Base-by-base conservation (phyloP, 2,113 vertebrate species). In the Phaethornis superciliosus region DNA sequence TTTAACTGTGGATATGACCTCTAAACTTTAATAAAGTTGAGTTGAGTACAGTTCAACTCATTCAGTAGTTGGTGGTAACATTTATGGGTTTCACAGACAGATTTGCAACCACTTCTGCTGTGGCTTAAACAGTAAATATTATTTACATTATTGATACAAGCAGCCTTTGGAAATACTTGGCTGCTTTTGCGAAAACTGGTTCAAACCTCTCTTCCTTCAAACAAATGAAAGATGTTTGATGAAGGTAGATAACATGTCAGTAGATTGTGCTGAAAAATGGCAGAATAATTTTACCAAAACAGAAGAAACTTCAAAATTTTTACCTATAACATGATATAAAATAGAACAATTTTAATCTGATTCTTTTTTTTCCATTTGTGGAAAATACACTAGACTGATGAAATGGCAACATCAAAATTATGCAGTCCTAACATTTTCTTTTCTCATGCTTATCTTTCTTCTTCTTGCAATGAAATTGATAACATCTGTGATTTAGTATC, bases 401-500 rank as follows among this genome's bases (percentile, higher is more conserved):
- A 91, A 96, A 87, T 30, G 40, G 26, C 18, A 76, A 60, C 49
- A 76, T 75, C 44, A 85, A 92, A 79, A 84, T 89, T 35, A 75
- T 92, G 44, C 23, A 59, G 32, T 32, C 47, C 77, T 78, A 81
- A 47, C 17, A 26, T 64, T 4, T 33, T 42, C 26, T 80, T 93
- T 91, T 72, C 63, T 96, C 27, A 76, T 76, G 19, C 15, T 47
- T 79, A n/a, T 87, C 16, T 89, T 95, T 77, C 51, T 74, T 59
- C 71, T 83, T 59, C 71, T 81, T 86, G n/a, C 67, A 80, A 65
- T 82, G 67, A 79, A 96, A 91, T 82, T 28, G 44, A 51, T 89
- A 58, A 44, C 81, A 84, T 67, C 11, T 88, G 10, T 82, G 20
- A n/a, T 74, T 92, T 59, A 81, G 30, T 63, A 10, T 69, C 5